Percentiles rank a stretch among this genome's conserved stretches.
Conservation (phyloP, 53 echinoderm and acorn worm genomes). For the Holothuria leucospilota region DNA sequence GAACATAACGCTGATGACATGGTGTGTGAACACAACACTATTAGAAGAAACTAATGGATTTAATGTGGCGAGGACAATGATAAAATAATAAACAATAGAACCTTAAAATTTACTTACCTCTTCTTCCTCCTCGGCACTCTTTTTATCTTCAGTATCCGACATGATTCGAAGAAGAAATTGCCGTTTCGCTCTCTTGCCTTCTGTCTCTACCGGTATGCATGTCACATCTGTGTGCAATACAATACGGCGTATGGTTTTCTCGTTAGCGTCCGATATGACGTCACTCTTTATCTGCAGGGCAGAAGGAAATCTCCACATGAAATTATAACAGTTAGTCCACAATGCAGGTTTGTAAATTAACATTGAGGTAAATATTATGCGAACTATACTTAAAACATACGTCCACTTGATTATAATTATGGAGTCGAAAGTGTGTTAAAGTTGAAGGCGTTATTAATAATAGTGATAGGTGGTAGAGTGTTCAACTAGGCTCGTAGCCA, state of each 20-base stretch:
- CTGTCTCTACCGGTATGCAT: conserved; percentile 28
- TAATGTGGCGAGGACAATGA: not conserved
- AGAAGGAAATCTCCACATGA: not conserved
- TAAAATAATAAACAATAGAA: conserved; percentile 13
- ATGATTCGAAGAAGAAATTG: conserved; percentile 28
- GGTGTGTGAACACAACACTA: not conserved
- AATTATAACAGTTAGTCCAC: too few species aligned
- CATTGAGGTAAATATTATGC: too few species aligned
- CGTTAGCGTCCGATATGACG: conserved; percentile 4
- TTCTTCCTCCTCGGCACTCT: not conserved
- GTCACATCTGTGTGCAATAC: conserved; percentile 20
- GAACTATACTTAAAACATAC: too few species aligned
- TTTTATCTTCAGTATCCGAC: conserved; percentile 25
- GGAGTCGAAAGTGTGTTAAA: too few species aligned
- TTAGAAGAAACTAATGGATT: not conserved
- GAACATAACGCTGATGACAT: too few species aligned
- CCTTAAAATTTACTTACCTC: not conserved
- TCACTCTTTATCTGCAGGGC: not conserved
- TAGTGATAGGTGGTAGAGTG: too few species aligned
- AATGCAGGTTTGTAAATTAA: too few species aligned
- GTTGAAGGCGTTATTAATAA: too few species aligned
- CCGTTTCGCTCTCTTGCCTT: conserved; percentile 16
- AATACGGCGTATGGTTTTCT: conserved; percentile 10
- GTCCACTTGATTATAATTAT: too few species aligned
- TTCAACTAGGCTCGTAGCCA: too few species aligned